These are phyloP conservation scores for Drosophila baimaii DNA, from an alignment of 1,140 invertebrate species.

Conservation along the genomic window DNA sequence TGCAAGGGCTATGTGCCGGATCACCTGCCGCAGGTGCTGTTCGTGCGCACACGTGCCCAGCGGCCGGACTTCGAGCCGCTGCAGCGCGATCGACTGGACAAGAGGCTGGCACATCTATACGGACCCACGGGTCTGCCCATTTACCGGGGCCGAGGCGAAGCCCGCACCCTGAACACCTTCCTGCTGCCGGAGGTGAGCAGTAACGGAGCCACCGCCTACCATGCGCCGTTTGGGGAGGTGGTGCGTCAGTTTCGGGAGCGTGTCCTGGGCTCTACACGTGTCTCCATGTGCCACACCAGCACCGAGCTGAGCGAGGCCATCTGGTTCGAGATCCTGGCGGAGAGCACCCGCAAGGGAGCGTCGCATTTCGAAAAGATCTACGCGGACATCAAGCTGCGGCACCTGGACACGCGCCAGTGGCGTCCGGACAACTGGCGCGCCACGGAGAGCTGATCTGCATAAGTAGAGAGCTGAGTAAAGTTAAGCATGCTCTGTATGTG, in stretches of 20 bases:
- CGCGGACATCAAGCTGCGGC: constrained; percentile 55
- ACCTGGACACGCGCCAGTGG: constrained; percentile 58
- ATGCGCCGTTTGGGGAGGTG: constrained; percentile 43
- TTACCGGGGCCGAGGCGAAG: constrained; percentile 57
- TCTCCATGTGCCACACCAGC: constrained; percentile 45
- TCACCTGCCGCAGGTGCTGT: constrained; percentile 76
- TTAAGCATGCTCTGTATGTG: neutral
- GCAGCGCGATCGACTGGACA: constrained; percentile 44
- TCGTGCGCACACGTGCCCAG: constrained; percentile 71
- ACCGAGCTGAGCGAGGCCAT: constrained; percentile 57
- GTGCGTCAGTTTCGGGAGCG: constrained; percentile 63
- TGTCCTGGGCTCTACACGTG: constrained; percentile 36
- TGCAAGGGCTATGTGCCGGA: constrained; percentile 57
- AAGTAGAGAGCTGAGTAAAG: neutral
- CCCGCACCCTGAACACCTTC: constrained; percentile 54
- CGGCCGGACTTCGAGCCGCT: constrained; percentile 60
- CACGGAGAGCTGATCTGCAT: constrained; percentile 29
- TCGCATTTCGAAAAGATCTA: constrained; percentile 65
- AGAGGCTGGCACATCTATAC: constrained; percentile 56
- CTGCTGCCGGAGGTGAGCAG: constrained; percentile 59
- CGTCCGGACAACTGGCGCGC: constrained; percentile 54
- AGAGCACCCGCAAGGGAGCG: constrained; percentile 27
- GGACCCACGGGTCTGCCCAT: constrained; percentile 62
- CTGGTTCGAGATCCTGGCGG: constrained; percentile 67
- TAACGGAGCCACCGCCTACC: constrained; percentile 48